Conservation (phyloP, 2,888 invertebrate genomes). For the Rhagonycha lutea region DNA sequence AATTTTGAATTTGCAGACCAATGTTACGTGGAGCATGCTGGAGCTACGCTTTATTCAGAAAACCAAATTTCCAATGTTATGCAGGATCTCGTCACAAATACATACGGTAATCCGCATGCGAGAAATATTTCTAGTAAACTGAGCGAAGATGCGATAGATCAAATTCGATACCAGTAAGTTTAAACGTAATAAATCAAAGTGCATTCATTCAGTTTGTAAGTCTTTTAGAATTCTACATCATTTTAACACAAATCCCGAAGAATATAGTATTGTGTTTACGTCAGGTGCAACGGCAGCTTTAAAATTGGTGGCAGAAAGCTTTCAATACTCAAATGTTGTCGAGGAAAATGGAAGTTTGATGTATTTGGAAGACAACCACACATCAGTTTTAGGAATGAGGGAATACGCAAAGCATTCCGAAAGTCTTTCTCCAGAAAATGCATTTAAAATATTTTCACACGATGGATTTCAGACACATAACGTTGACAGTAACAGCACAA, state of each 20-base stretch:
- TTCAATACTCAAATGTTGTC: conserved; percentile 60
- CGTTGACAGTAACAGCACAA: conserved; percentile 34
- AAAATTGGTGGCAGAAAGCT: conserved; percentile 82
- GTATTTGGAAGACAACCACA: conserved; percentile 90
- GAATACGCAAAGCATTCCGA: conserved; percentile 66
- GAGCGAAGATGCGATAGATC: conserved; percentile 84
- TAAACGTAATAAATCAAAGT: neutral
- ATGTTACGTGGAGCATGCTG: conserved; percentile 89
- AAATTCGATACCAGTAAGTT: conserved; percentile 73
- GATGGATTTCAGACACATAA: neutral
- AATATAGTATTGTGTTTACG: conserved; percentile 92
- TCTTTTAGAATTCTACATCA: conserved; percentile 75
- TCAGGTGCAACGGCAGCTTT: conserved; percentile 88
- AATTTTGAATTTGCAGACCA: conserved; percentile 58
- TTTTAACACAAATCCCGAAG: conserved; percentile 79
- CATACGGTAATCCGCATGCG: conserved; percentile 92
- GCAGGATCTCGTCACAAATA: conserved; percentile 68
- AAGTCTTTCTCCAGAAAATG: conserved; percentile 64
- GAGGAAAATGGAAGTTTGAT: conserved; percentile 66
- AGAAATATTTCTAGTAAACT: conserved; percentile 71
- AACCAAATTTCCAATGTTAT: conserved; percentile 69
- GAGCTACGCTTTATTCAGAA: conserved; percentile 80
- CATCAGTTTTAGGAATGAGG: conserved; percentile 92
- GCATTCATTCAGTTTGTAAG: neutral
- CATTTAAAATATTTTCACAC: conserved; percentile 51